Evolutionary conservation across 2,888 invertebrate species (phyloP).

Genomic region (Tineola bisselliella): DNA sequence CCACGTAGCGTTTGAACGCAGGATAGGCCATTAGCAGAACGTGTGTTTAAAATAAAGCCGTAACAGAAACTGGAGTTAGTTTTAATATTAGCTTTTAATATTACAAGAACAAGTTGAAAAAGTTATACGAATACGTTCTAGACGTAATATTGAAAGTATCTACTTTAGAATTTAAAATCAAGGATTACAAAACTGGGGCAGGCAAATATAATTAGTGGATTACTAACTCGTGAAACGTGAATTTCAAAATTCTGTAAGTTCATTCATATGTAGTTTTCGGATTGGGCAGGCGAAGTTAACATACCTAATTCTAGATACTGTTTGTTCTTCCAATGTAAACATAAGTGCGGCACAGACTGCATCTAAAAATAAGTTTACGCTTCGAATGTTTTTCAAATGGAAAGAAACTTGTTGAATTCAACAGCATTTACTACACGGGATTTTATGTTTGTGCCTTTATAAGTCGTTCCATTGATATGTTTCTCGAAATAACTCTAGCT

Average conservation of each 20-base stretch:
- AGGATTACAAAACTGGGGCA: too few species aligned
- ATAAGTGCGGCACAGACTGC: constrained; percentile 1
- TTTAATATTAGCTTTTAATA: too few species aligned
- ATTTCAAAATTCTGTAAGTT: not conserved
- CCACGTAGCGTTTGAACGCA: too few species aligned
- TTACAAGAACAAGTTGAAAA: too few species aligned
- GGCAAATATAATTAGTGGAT: too few species aligned
- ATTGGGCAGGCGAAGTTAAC: not conserved
- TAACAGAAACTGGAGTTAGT: too few species aligned
- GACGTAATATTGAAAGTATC: too few species aligned
- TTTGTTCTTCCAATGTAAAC: not conserved
- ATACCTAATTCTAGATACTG: not conserved
- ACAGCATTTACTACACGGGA: not conserved
- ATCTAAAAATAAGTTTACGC: not conserved
- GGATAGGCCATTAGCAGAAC: too few species aligned
- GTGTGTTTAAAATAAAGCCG: too few species aligned
- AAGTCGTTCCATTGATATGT: not conserved
- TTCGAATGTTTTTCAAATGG: not conserved
- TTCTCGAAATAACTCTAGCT: not conserved
- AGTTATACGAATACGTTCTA: too few species aligned
- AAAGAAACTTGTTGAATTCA: not conserved
- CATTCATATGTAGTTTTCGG: not conserved
- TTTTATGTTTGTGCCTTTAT: not conserved
- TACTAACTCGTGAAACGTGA: too few species aligned
- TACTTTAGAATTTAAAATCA: too few species aligned